phyloP scores from a whole-genome alignment of 2,113 vertebrate genomes.

The Ramphastos sulfuratus region DNA sequence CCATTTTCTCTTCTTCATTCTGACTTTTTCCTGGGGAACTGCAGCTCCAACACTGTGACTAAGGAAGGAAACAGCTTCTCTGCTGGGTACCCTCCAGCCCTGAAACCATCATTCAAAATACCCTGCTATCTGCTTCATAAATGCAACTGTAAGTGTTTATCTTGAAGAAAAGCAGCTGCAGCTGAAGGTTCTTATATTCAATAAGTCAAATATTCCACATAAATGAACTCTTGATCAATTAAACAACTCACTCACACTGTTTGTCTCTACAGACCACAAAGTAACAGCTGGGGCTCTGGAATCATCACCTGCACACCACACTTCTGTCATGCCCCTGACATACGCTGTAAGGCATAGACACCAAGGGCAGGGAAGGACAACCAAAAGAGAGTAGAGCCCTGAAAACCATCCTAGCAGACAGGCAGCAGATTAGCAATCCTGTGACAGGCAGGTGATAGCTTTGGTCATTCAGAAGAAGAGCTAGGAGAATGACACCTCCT shows the following conservation, averaged over 20 bases:
- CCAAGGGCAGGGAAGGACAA: neutral
- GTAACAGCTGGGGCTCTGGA: constrained; percentile 19
- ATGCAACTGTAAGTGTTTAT: neutral
- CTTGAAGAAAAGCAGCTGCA: neutral
- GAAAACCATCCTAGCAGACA: neutral
- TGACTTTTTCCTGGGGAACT: neutral
- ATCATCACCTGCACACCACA: neutral
- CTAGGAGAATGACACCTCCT: neutral
- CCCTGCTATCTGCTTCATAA: neutral
- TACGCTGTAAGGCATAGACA: neutral
- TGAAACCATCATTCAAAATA: neutral
- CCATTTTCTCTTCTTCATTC: neutral
- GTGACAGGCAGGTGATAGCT: neutral
- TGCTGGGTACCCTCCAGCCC: neutral
- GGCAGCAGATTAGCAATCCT: neutral
- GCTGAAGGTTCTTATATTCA: neutral
- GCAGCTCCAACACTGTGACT: neutral
- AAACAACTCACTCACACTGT: constrained; percentile 33
- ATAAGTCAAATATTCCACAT: neutral
- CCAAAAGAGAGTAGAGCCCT: neutral
- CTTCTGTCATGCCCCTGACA: neutral
- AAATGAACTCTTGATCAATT: constrained; percentile 4
- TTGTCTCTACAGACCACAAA: constrained; percentile 15
- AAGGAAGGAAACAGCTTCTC: neutral
- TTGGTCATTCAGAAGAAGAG: neutral